Base-by-base conservation (phyloP, 2,888 invertebrate species). In the Phalera bucephala region DNA sequence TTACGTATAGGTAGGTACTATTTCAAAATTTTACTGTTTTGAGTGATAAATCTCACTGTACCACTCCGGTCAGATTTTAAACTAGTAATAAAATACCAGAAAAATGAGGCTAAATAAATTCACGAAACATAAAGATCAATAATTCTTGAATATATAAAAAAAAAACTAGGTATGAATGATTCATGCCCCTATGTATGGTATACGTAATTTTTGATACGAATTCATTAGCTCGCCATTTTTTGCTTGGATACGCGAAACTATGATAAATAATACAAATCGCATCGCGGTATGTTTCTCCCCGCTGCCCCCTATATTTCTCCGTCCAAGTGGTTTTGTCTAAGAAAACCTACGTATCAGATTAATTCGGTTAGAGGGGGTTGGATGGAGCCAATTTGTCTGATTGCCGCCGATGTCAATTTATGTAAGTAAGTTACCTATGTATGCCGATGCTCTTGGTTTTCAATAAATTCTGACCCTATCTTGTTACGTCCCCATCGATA, bases 311-410 rank as follows among this genome's bases (percentile, higher is more conserved):
- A 74, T 78, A 80, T 79, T 75, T 74, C 70, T 66, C 59, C 59
- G 52, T 58, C 76, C 73, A 76, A 86, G 86, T 80, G 84, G 84
- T 77, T 74, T 72, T 66, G 65, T 71, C 79, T 83, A 85, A 88
- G 87, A 85, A 86, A 88, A 85, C 82, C 86, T 83, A 80, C 82
- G 72, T 68, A 80, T 83, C 67, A 78, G 82, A 89, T 88, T 87
- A 89, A 89, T 89, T 86, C 78, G 69, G 79, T 78, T 73, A 75
- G 82, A 83, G 87, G 88, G 88, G 83, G 66, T 75, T 73, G 74
- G 82, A 73, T 69, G 79, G 80, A 89, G 80, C 84, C 90, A 90
- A 90, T 90, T 90, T 90, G 90, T 89, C 90, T 90, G 90, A 90
- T 90, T 90, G 90, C 87, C 80, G 75, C 80, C 80, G 63, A 79